Percentiles rank a stretch among this genome's conserved stretches.
These are phyloP conservation scores for Drosophila kurseongensis DNA, from an alignment of 1,140 invertebrate genomes.

Conservation along the genomic window DNA sequence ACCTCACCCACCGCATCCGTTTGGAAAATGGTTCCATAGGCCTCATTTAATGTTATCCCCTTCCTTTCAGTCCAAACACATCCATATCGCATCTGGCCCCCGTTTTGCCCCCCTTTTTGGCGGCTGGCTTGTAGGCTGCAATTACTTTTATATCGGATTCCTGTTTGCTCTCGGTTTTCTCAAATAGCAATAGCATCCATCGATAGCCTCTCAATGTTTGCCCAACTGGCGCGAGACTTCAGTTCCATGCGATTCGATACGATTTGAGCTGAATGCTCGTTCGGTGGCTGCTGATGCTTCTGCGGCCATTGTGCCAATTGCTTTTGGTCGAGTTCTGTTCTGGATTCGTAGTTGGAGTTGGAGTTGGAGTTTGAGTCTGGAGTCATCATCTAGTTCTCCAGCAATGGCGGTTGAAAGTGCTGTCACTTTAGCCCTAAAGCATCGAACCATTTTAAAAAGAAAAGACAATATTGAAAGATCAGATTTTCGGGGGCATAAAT, in stretches of 20 bases:
- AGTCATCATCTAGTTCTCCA: constrained; percentile 26
- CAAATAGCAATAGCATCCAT: constrained; percentile 60
- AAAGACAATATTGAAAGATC: not conserved
- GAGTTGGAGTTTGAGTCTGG: constrained; percentile 33
- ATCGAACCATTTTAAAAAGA: too few relatives aligned
- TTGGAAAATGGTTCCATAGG: constrained; percentile 13
- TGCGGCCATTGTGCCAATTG: constrained; percentile 80
- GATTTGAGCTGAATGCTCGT: constrained; percentile 39
- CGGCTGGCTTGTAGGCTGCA: constrained; percentile 53
- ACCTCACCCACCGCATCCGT: constrained; percentile 9
- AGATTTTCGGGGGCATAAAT: too few relatives aligned
- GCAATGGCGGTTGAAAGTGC: not conserved
- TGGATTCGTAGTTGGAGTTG: constrained; percentile 16
- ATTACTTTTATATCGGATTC: constrained; percentile 74
- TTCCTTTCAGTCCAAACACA: constrained; percentile 23
- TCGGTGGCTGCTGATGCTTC: constrained; percentile 35
- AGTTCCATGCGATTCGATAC: constrained; percentile 41
- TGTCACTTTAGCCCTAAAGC: not conserved
- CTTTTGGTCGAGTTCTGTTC: constrained; percentile 42
- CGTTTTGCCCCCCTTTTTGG: constrained; percentile 23
- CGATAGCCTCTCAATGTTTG: constrained; percentile 80
- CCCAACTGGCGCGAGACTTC: constrained; percentile 59
- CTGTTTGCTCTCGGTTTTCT: constrained; percentile 60
- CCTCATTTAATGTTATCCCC: constrained; percentile 33
- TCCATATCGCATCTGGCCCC: constrained; percentile 32